A percentile compares a stretch with the other conserved stretches of the same genome.
These are phyloP conservation scores for Ichneumon xanthorius DNA, from an alignment of 2,888 invertebrate genomes.

Conservation along the genomic window DNA sequence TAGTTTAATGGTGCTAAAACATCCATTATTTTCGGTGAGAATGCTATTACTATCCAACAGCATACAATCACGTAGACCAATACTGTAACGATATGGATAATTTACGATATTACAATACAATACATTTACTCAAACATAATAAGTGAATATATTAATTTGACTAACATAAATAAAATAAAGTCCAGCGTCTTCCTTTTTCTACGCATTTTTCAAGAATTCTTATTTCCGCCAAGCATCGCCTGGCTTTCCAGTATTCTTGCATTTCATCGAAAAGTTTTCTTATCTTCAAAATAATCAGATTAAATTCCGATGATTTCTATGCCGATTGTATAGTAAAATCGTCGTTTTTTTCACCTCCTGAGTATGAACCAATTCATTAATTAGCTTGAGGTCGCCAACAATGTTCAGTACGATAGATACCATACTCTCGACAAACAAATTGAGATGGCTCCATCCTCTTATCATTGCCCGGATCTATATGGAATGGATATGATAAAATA, in stretches of 20 bases:
- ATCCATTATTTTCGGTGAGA: neutral
- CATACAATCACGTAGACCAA: neutral
- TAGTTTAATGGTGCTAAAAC: neutral
- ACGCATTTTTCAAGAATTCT: neutral
- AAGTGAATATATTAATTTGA: no score
- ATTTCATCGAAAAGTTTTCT: neutral
- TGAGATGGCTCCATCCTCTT: neutral
- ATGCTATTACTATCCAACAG: neutral
- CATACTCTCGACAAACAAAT: neutral
- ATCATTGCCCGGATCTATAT: neutral
- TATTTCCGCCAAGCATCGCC: neutral
- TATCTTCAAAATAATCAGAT: neutral
- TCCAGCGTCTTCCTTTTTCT: neutral
- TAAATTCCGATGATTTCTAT: neutral
- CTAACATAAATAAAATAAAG: neutral
- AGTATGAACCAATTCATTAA: neutral
- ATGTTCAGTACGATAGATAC: neutral
- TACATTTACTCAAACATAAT: no score
- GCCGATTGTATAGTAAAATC: neutral
- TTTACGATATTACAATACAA: neutral
- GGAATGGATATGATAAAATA: neutral
- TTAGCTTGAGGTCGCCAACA: neutral
- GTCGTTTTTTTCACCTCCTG: neutral
- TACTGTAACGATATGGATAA: neutral
- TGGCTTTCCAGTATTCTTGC: neutral